phyloP scores from a whole-genome alignment of 1,140 invertebrate species.

The Heliothis subflexa region DNA sequence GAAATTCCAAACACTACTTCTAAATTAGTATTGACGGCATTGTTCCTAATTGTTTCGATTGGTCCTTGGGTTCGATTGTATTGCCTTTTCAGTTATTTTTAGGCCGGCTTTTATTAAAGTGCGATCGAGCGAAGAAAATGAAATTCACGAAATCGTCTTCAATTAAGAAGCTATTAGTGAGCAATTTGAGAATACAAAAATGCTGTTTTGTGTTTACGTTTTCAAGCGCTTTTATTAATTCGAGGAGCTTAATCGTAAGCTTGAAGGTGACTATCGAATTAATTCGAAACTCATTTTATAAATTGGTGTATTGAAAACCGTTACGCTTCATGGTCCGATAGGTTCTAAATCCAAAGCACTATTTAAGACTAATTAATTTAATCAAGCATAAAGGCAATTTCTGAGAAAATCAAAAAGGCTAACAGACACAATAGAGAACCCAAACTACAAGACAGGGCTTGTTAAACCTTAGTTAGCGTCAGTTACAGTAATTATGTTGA shows the following conservation, averaged over 20 bases:
- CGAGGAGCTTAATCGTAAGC: background rate
- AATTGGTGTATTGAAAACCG: background rate
- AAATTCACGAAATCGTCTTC: background rate
- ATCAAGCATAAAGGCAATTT: conserved; percentile 3
- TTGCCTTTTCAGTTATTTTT: conserved; percentile 11
- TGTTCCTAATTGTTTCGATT: conserved; percentile 30
- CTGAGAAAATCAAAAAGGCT: background rate
- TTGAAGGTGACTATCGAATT: conserved; percentile 8
- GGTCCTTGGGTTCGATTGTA: conserved; percentile 14
- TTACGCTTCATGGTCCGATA: background rate
- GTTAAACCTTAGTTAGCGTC: conserved; percentile 5
- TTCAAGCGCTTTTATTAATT: conserved; percentile 1
- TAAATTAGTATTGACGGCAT: conserved; percentile 38
- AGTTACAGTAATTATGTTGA: conserved; percentile 11
- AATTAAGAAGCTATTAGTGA: background rate
- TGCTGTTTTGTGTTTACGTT: background rate
- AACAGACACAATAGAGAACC: background rate
- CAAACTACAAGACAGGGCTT: conserved; percentile 2
- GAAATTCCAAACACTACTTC: conserved; percentile 38
- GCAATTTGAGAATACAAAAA: conserved; percentile 4
- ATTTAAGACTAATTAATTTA: background rate
- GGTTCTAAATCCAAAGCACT: too few species aligned
- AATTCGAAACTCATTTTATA: background rate
- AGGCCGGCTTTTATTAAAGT: conserved; percentile 2
- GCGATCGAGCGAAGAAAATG: background rate